Conservation (phyloP, 2,888 invertebrate genomes). For the Drosophila yooni region DNA sequence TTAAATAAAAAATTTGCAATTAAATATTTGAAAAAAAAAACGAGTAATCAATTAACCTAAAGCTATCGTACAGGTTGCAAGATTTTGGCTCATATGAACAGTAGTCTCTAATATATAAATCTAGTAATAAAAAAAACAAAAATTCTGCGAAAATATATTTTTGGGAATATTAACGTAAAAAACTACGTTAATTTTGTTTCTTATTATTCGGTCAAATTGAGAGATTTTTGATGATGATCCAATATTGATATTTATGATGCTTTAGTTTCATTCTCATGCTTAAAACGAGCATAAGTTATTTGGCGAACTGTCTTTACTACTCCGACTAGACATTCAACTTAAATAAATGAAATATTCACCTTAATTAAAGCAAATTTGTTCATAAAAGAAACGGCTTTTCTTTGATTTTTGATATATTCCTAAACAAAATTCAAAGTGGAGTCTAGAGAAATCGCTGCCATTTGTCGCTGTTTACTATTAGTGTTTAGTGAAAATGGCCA, state of each 20-base stretch:
- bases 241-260: not conserved
- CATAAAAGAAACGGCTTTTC: not conserved
- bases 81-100: not conserved
- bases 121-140: not conserved
- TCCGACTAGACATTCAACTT: not conserved
- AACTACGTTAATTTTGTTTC: not conserved
- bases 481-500: not conserved
- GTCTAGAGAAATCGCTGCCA: not conserved
- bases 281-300: not conserved
- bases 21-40: slow-evolving; percentile 13
- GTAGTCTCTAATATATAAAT: not conserved
- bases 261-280: not conserved
- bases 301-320: not conserved
- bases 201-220: not conserved
- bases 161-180: not conserved
- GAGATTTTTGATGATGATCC: not conserved
- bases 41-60: not conserved
- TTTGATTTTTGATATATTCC: not conserved
- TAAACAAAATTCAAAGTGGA: not conserved
- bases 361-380: not conserved
- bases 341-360: not conserved
- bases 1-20: slow-evolving; percentile 23
- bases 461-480: not conserved
- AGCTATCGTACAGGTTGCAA: not conserved
- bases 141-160: not conserved